These are phyloP conservation scores for Megathymus violae DNA, from an alignment of 1,140 invertebrate genomes.

Conservation along the genomic window DNA sequence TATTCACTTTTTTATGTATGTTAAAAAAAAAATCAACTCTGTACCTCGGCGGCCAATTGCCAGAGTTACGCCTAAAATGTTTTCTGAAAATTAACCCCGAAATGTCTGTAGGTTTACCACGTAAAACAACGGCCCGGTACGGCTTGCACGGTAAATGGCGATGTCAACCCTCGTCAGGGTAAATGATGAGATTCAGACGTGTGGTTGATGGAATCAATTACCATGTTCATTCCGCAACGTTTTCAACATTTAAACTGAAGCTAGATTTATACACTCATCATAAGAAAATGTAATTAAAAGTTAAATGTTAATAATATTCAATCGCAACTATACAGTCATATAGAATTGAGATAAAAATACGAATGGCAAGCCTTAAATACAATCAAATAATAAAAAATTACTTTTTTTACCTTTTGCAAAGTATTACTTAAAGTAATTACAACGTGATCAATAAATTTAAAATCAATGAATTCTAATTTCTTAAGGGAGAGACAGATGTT, in stretches of 20 bases:
- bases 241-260: background rate
- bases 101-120: conserved; percentile 6
- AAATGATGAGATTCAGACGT: conserved; percentile 29
- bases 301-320: no score
- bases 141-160: conserved; percentile 9
- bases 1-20: no score
- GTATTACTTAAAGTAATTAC: no score
- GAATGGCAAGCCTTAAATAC: no score
- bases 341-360: no score
- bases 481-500: no score
- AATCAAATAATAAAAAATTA: no score
- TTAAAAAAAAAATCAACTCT: no score
- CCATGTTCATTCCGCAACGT: background rate
- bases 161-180: conserved; percentile 31
- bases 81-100: conserved; percentile 15
- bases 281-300: background rate
- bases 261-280: background rate
- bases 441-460: no score
- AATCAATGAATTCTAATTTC: no score
- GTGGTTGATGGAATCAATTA: conserved; percentile 26
- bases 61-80: background rate
- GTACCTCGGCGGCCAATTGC: background rate
- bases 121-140: conserved; percentile 20
- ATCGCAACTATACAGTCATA: no score
- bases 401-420: no score